These are phyloP conservation scores for Eustalomyia histrio DNA, from an alignment of 2,888 invertebrate species.

Conservation along the genomic window DNA sequence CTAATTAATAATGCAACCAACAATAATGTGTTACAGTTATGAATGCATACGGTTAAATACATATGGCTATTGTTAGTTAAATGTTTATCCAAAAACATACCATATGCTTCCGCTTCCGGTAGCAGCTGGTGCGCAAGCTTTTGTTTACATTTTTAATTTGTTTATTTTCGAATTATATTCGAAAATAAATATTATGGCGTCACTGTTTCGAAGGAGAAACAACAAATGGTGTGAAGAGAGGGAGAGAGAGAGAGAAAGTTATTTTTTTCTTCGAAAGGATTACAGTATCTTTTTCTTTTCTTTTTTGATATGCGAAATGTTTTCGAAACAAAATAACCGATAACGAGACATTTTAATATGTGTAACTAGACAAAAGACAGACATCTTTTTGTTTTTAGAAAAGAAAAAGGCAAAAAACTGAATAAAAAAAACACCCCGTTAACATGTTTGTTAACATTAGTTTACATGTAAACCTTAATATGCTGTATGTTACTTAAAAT, in stretches of 20 bases:
- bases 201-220: constrained; percentile 56
- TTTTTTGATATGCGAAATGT: constrained; percentile 3
- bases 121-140: constrained; percentile 49
- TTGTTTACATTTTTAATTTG: constrained; percentile 53
- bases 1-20: background rate
- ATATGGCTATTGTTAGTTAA: background rate
- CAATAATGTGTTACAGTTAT: constrained; percentile 38
- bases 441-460: background rate
- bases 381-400: constrained; percentile 20
- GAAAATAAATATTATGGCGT: constrained; percentile 56
- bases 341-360: background rate
- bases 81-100: constrained; percentile 12
- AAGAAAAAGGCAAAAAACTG: background rate
- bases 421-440: background rate
- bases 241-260: constrained; percentile 4
- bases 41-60: constrained; percentile 17
- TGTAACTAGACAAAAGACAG: constrained; percentile 47
- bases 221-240: too few species aligned
- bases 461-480: background rate
- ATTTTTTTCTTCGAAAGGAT: constrained; percentile 28
- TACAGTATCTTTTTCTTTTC: too few species aligned
- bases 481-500: too few species aligned
- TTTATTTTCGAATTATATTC: constrained; percentile 29
- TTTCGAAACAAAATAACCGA: constrained; percentile 3
- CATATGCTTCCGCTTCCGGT: constrained; percentile 58